Base-by-base conservation (phyloP, 2,888 invertebrate genomes). In the Phrixothrix hirtus region DNA sequence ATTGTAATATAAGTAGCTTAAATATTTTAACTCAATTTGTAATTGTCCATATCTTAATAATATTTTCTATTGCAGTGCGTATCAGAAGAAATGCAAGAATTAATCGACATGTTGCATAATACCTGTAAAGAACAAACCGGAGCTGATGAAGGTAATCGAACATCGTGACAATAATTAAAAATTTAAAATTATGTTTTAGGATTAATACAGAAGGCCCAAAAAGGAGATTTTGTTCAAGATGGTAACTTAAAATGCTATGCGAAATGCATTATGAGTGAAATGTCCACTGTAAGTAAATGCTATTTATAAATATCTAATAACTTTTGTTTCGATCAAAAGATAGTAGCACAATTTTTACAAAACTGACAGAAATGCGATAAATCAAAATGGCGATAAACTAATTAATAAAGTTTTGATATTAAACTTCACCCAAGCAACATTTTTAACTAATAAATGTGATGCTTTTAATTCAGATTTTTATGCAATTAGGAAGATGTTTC, bases 121-220 rank as follows among this genome's bases (percentile, higher is more conserved):
- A 66, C 69, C 2, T 77, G 77, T 47, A 65, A 70, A n/a, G 70
- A 42, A n/a, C 74, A 76, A 68, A 66, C 67, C 2, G 73, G 72
- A 30, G 74, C 69, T 12, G 58, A 62, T n/a, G 74, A 75, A 70
- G 71, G 76, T 77, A 65, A 44, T 11, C 11, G n/a, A n/a, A n/a
- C n/a, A n/a, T n/a, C n/a, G n/a, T n/a, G n/a, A n/a, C n/a, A n/a
- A n/a, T 25, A n/a, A 7, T 9, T 25, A 3, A 12, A n/a, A 21
- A 4, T 5, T 14, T 41, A 15, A 3, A 17, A 6, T 37, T 9
- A 21, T 39, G 21, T 66, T 65, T 13, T 45, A 70, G 73, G 58
- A 2, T 43, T 63, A 1, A 72, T 76, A 45, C 62, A 63, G 1
- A 64, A 67, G 12, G 69, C 70, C 3, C 62, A 66, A 21, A 61